Evolutionary conservation across 2,888 invertebrate genomes (phyloP).

Genomic region (Neuroscelio doddi): DNA sequence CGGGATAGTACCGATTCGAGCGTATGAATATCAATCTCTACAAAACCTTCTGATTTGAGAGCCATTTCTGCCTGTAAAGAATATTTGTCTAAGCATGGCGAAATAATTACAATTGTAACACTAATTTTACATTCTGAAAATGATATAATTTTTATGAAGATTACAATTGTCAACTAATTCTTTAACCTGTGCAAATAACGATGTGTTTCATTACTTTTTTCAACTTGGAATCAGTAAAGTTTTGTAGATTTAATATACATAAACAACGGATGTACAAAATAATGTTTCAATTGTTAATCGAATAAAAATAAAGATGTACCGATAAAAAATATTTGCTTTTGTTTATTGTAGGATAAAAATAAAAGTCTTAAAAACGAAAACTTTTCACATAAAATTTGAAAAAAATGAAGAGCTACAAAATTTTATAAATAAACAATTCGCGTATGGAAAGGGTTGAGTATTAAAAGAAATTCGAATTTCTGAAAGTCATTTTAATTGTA

Average conservation of each 20-base stretch:
- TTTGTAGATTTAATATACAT: slow-evolving; percentile 50
- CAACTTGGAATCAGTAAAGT: slow-evolving; percentile 41
- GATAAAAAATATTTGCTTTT: too few species aligned
- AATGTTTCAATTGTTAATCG: background rate
- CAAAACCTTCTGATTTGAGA: slow-evolving; percentile 94
- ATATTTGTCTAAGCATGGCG: slow-evolving; percentile 44
- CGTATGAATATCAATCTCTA: slow-evolving; percentile 95
- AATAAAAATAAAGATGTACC: slow-evolving; percentile 9
- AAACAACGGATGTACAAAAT: slow-evolving; percentile 22
- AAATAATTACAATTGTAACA: too few species aligned
- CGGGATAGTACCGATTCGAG: slow-evolving; percentile 92
- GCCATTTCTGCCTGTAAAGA: slow-evolving; percentile 92
- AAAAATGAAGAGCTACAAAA: background rate
- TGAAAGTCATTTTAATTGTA: slow-evolving; percentile 37
- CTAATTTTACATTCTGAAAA: too few species aligned
- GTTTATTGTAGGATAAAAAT: too few species aligned
- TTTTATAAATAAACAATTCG: background rate
- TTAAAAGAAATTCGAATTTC: slow-evolving; percentile 33
- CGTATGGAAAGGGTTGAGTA: slow-evolving; percentile 34
- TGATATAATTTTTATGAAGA: too few species aligned
- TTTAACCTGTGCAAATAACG: slow-evolving; percentile 7
- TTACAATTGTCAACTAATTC: too few species aligned
- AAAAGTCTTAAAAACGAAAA: too few species aligned
- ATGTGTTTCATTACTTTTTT: slow-evolving; percentile 10
- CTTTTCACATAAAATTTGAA: background rate